Evolutionary conservation across 1,140 invertebrate genomes (phyloP).

Genomic region (Heliconius hermathena): DNA sequence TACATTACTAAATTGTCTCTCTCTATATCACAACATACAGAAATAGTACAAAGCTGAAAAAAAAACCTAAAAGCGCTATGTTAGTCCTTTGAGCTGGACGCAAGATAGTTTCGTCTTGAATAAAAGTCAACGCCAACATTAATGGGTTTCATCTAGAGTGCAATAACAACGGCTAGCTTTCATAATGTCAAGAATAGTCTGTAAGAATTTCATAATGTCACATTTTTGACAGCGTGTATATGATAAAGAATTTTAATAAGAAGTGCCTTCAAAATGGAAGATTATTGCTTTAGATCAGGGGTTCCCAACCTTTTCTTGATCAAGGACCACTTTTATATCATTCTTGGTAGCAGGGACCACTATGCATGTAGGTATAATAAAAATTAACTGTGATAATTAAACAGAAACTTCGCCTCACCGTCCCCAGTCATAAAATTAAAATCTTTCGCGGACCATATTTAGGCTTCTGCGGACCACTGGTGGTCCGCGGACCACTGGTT

Average conservation of each 20-base stretch:
- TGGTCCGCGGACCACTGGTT: no score
- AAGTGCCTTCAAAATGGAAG: neutral
- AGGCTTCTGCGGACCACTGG: no score
- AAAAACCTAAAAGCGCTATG: neutral
- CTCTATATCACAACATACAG: no score
- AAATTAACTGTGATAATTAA: no score
- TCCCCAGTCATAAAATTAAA: no score
- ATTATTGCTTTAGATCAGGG: neutral
- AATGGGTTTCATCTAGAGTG: neutral
- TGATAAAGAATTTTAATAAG: constrained; percentile 14
- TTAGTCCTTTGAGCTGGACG: constrained; percentile 20
- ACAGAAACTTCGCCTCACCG: no score
- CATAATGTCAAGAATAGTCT: neutral
- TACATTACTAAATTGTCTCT: no score
- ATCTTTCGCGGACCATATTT: no score
- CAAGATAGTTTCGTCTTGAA: constrained; percentile 7
- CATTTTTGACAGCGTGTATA: neutral
- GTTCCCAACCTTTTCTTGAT: no score
- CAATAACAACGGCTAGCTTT: constrained; percentile 10
- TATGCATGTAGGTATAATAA: no score
- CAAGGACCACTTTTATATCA: no score
- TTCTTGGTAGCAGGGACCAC: no score
- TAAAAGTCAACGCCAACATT: constrained; percentile 20
- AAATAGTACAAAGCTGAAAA: neutral
- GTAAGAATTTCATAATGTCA: constrained; percentile 8